Conservation (phyloP, 1,140 invertebrate species). For the Pogonognathellus flavescens region DNA sequence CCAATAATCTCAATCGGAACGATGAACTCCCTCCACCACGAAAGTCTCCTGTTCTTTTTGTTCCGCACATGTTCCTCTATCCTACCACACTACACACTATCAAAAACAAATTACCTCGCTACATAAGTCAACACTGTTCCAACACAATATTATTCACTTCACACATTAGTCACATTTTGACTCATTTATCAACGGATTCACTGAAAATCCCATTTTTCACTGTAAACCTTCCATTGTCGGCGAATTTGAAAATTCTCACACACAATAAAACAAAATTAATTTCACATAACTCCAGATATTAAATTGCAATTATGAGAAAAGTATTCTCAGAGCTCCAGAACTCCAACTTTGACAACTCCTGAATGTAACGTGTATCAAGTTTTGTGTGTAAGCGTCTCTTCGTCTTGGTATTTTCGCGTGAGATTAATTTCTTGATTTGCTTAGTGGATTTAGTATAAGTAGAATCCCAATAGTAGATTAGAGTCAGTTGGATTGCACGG, state of each 20-base stretch:
- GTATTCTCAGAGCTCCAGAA: too few relatives aligned
- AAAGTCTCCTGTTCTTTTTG: constrained; percentile 16
- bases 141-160: neutral
- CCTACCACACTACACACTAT: neutral
- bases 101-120: neutral
- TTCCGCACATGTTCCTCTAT: constrained; percentile 16
- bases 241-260: too few relatives aligned
- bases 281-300: too few relatives aligned
- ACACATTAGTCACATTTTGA: too few relatives aligned
- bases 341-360: too few relatives aligned
- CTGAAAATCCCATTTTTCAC: too few relatives aligned
- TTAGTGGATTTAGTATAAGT: neutral
- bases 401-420: constrained; percentile 27
- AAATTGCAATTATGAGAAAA: too few relatives aligned
- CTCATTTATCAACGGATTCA: too few relatives aligned
- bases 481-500: neutral
- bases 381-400: neutral
- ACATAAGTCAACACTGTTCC: neutral
- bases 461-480: too few relatives aligned
- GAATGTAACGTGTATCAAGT: too few relatives aligned
- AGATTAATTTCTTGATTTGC: constrained; percentile 39
- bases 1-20: constrained; percentile 15
- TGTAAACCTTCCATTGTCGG: too few relatives aligned
- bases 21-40: constrained; percentile 8
- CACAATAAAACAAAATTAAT: too few relatives aligned